Percentiles rank a stretch among this genome's conserved stretches.
Conservation (phyloP, 2,797 vertebrate genomes). For the Rhinoraja longicauda region DNA sequence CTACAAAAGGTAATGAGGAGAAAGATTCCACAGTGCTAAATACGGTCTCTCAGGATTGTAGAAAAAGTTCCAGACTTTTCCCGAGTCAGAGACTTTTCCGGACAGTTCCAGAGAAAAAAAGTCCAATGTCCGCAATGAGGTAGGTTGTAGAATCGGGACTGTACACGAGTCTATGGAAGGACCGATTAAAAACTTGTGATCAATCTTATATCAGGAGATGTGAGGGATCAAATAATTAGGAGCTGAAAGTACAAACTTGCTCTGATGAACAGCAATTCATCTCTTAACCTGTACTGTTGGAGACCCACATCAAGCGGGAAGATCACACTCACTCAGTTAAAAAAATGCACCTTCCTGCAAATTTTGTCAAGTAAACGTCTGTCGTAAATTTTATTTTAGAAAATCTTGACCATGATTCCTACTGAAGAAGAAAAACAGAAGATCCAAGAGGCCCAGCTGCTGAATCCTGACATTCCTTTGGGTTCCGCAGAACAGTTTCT, state of each 20-base stretch:
- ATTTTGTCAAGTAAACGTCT: not conserved
- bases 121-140: too few species aligned
- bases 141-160: too few species aligned
- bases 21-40: too few species aligned
- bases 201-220: not conserved
- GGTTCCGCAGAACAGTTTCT: slow-evolving; percentile 93
- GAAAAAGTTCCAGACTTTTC: too few species aligned
- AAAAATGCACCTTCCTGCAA: not conserved
- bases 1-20: too few species aligned
- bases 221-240: not conserved
- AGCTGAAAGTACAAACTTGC: not conserved
- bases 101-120: too few species aligned
- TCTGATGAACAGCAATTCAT: not conserved
- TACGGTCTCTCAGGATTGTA: too few species aligned
- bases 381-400: slow-evolving; percentile 57
- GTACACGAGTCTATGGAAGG: too few species aligned
- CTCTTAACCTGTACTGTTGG: not conserved
- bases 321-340: not conserved
- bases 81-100: too few species aligned
- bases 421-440: slow-evolving; percentile 93
- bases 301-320: too few species aligned
- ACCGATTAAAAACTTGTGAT: too few species aligned
- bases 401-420: slow-evolving; percentile 97
- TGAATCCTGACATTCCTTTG: slow-evolving; percentile 81
- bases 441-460: slow-evolving; percentile 93